phyloP scores from a whole-genome alignment of 2,888 invertebrate species.

The Pristionchus maxplancki region DNA sequence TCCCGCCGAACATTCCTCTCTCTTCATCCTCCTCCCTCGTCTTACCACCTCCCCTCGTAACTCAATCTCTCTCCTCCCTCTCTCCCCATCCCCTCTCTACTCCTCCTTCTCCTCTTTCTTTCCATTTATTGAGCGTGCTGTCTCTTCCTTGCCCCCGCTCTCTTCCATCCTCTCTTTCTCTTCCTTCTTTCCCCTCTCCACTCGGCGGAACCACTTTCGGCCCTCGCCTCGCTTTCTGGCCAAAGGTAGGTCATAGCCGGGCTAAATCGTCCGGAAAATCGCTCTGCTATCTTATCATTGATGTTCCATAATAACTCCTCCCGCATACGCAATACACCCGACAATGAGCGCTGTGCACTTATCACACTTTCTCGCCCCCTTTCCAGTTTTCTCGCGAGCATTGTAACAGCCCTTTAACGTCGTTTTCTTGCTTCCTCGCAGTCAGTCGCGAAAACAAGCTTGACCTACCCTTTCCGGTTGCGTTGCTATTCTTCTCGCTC shows the following conservation, averaged over 20 bases:
- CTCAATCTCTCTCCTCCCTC: conserved; percentile 46
- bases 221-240: background rate
- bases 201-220: background rate
- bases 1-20: conserved; percentile 34
- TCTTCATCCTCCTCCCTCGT: background rate
- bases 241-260: background rate
- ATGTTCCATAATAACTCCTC: too few relatives aligned
- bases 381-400: background rate
- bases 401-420: background rate
- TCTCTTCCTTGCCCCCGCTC: background rate
- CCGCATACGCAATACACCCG: background rate
- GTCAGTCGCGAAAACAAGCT: conserved; percentile 25
- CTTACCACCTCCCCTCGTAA: conserved; percentile 36
- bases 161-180: background rate
- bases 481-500: background rate
- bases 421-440: background rate
- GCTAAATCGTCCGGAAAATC: background rate
- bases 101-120: conserved; percentile 31
- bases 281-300: background rate
- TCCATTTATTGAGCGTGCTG: conserved; percentile 30
- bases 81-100: background rate
- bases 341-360: background rate
- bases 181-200: background rate
- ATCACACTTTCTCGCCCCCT: background rate
- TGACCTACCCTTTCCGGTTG: conserved; percentile 26